A percentile compares a stretch with the other conserved stretches of the same genome.
Evolutionary conservation across 1,140 invertebrate genomes (phyloP).

Genomic region (Nasonia vitripennis): DNA sequence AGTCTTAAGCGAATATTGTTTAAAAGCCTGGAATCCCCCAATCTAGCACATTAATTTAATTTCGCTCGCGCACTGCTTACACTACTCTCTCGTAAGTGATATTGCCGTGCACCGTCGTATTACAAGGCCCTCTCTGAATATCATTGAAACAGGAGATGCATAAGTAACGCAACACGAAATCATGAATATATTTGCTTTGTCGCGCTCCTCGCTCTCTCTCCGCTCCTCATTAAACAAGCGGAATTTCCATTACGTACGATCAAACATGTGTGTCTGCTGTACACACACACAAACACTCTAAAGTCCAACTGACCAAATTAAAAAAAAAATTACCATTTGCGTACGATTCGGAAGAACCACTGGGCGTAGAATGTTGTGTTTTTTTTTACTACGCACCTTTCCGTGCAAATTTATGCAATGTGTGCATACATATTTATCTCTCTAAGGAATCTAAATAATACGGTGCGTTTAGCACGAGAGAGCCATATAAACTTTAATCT

Average conservation of each 20-base stretch:
- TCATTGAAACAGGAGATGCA: conserved; percentile 27
- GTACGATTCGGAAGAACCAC: too few species aligned
- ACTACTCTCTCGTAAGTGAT: background rate
- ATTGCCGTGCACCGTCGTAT: background rate
- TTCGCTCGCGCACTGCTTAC: background rate
- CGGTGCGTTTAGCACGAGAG: too few species aligned
- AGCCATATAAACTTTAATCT: too few species aligned
- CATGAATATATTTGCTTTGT: conserved; percentile 37
- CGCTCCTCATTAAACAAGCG: conserved; percentile 21
- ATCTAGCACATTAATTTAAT: conserved; percentile 15
- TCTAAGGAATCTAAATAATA: too few species aligned
- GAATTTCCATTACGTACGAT: background rate
- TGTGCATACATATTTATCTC: too few species aligned
- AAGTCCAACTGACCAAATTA: too few species aligned
- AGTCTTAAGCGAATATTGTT: too few species aligned
- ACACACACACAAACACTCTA: too few species aligned
- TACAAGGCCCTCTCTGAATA: conserved; percentile 11
- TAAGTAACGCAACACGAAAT: conserved; percentile 22
- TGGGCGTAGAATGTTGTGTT: too few species aligned
- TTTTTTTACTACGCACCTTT: too few species aligned
- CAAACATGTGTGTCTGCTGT: background rate
- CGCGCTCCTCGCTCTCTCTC: background rate
- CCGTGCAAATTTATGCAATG: too few species aligned
- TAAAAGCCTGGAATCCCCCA: background rate
- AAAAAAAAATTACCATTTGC: too few species aligned